Percentiles rank a stretch among this genome's conserved stretches.
Conservation (phyloP, 2,113 vertebrate species). For the Neoarius graeffei region DNA sequence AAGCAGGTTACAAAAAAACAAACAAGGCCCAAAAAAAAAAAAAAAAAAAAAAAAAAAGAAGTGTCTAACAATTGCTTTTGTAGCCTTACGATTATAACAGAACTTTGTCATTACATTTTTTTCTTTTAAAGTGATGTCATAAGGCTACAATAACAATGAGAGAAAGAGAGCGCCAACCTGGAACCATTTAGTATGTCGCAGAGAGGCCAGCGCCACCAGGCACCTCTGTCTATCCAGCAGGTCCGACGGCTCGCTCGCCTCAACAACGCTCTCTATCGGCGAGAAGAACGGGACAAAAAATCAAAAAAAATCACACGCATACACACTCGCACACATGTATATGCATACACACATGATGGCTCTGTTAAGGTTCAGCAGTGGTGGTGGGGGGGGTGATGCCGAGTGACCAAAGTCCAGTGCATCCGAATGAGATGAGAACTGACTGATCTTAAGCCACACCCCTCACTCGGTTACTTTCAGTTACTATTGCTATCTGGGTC, state of each 20-base stretch:
- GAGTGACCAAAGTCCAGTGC: constrained; percentile 44
- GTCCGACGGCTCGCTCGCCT: constrained; percentile 93
- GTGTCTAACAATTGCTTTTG: constrained; percentile 78
- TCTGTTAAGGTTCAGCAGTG: constrained; percentile 61
- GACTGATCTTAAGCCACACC: constrained; percentile 1
- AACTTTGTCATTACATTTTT: not conserved
- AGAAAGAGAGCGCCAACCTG: constrained; percentile 97
- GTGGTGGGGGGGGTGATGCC: constrained; percentile 30
- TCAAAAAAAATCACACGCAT: constrained; percentile 58
- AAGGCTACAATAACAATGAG: constrained; percentile 87
- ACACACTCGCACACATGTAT: constrained; percentile 47
- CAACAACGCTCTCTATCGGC: constrained; percentile 92
- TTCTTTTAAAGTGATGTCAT: constrained; percentile 47
- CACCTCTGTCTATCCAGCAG: constrained; percentile 99
- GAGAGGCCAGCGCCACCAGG: constrained; percentile 99
- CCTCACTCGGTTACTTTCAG: not conserved
- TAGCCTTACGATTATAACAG: constrained; percentile 75
- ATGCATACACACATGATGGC: constrained; percentile 73
- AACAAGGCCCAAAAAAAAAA: constrained; percentile 70
- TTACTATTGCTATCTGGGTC: not conserved
- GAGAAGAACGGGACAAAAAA: constrained; percentile 78
- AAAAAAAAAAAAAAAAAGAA: constrained; percentile 61
- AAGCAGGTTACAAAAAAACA: constrained; percentile 70
- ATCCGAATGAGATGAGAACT: constrained; percentile 46
- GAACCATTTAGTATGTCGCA: constrained; percentile 99